Evolutionary conservation across 2,113 vertebrate species (phyloP).

Genomic region (Neomonachus schauinslandi): DNA sequence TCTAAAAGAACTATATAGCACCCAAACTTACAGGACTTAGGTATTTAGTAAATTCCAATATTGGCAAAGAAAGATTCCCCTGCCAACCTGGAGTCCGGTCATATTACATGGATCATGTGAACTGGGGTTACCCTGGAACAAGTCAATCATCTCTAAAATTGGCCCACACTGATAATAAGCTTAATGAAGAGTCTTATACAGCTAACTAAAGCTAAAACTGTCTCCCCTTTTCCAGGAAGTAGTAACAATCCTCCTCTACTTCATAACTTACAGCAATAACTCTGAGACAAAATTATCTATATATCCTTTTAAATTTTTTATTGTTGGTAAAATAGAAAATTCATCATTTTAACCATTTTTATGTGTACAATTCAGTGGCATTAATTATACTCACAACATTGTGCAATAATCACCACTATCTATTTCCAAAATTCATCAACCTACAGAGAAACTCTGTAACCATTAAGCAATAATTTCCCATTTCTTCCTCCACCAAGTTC

Average conservation of each 20-base stretch:
- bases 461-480: not conserved
- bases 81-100: not conserved
- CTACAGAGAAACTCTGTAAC: not conserved
- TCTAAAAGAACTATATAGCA: not conserved
- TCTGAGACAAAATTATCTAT: not conserved
- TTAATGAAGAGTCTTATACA: not conserved
- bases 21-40: not conserved
- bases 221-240: not conserved
- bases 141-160: constrained; percentile 14
- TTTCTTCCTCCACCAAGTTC: not conserved
- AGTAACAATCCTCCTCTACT: not conserved
- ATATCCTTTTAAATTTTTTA: not conserved
- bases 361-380: not conserved
- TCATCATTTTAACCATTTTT: not conserved
- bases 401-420: not conserved
- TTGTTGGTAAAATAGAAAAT: constrained; percentile 31
- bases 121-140: not conserved
- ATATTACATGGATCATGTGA: not conserved
- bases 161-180: not conserved
- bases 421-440: not conserved
- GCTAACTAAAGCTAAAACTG: not conserved
- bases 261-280: constrained; percentile 11
- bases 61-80: not conserved
- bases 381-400: not conserved
- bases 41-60: constrained; percentile 14